Evolutionary conservation across 1,140 invertebrate genomes (phyloP), one percentile per base, ranked within the genome.

Genomic region (Dendrolimus kikuchii): DNA sequence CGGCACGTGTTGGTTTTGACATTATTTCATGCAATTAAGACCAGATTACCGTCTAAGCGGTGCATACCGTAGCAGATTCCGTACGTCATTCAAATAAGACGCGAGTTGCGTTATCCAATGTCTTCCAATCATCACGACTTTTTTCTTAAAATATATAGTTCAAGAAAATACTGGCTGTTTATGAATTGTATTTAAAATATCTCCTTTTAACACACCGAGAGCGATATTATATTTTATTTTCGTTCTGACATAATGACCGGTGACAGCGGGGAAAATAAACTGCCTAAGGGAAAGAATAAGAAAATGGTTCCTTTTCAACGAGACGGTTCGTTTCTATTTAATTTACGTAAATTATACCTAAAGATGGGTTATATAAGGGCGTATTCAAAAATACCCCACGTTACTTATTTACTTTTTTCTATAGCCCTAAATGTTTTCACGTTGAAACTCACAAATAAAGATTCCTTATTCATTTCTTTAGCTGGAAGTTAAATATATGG

Each of bases 231-330:
- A 60, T 60, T 56, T 60, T 60, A 60, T 56, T 56, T 60, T 60
- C 51, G 40, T 51, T 57, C 57, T 63, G 64, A 66, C 64, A 63
- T 60, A 66, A 66, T 66, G 61, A 67, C 61, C 61, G 61, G 61
- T 67, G 61, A 64, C 61, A 64, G 61, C 58, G 58, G 55, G 51
- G 59, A 54, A 61, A 63, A 67, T 63, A 67, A 63, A 63, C 61
- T 64, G 64, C 61, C 64, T 53, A 41, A 54, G 55, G 57, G 57
- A 57, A 53, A 60, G 51, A 67, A 67, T 67, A 64, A 60, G 58
- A 67, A 67, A 67, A 67, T 55, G 61, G 60, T 66, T 63, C 53
- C 58, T 61, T 63, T 61, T 64, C 55, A 55, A 60, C 53, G 51
- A 55, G 55, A 62, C 37, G 61, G 53, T 67, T 61, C 61, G 61